phyloP scores from a whole-genome alignment of 1,140 invertebrate genomes.

The Drosophila takahashii region DNA sequence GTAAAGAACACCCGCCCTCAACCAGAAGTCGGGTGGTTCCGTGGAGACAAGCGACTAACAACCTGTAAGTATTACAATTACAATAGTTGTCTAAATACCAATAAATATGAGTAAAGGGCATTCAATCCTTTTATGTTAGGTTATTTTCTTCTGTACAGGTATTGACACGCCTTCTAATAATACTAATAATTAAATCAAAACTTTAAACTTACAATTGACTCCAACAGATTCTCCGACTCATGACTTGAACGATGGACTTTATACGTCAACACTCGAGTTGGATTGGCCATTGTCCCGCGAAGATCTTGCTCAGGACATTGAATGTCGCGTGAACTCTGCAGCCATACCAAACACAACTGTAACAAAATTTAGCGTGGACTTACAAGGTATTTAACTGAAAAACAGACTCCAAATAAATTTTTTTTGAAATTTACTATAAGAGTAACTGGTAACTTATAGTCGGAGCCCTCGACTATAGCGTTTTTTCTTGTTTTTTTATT shows the following conservation, averaged over 20 bases:
- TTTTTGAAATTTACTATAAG: too few relatives aligned
- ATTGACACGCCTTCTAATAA: too few relatives aligned
- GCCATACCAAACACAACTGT: conserved; percentile 87
- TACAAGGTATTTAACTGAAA: conserved; percentile 88
- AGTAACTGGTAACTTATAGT: too few relatives aligned
- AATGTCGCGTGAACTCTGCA: conserved; percentile 91
- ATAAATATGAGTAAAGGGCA: too few relatives aligned
- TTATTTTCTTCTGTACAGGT: too few relatives aligned
- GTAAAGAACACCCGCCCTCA: conserved; percentile 78
- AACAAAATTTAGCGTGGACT: conserved; percentile 89
- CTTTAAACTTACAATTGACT: not conserved
- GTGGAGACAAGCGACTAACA: conserved; percentile 72
- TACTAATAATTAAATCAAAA: not conserved
- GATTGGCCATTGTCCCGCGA: conserved; percentile 89
- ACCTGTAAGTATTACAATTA: conserved; percentile 72
- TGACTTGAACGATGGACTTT: conserved; percentile 87
- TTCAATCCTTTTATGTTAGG: too few relatives aligned
- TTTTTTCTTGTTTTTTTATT: not conserved
- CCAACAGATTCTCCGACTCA: conserved; percentile 72
- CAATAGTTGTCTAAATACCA: too few relatives aligned
- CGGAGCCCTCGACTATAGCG: too few relatives aligned
- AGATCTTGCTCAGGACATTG: conserved; percentile 91
- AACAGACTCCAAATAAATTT: too few relatives aligned
- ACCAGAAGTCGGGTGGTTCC: conserved; percentile 80
- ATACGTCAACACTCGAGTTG: conserved; percentile 87